A percentile compares a stretch with the other conserved stretches of the same genome.
Evolutionary conservation across 2,113 vertebrate genomes (phyloP).

Genomic region (Corythornis cristatus): DNA sequence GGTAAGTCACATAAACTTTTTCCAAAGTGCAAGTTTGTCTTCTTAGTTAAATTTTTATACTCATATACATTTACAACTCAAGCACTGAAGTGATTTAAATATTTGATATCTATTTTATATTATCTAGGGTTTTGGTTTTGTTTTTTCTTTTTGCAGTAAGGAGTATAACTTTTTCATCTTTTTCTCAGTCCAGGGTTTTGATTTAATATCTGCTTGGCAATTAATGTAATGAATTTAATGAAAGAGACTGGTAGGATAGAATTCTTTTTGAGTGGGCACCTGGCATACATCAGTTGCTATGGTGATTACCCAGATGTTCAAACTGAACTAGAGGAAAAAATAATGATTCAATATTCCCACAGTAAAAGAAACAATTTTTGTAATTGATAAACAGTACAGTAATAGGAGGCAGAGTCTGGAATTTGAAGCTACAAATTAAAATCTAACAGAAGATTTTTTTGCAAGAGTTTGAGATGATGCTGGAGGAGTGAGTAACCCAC

Average conservation of each 20-base stretch:
- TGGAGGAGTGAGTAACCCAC: background rate
- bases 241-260: background rate
- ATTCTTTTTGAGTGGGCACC: conserved; percentile 48
- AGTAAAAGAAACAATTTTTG: background rate
- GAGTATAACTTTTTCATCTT: background rate
- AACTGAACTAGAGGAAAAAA: conserved; percentile 35
- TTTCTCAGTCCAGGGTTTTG: background rate
- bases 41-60: background rate
- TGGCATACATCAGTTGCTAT: conserved; percentile 63
- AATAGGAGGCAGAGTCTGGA: background rate
- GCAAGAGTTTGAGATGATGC: background rate
- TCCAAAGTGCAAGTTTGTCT: background rate
- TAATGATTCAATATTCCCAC: conserved; percentile 36
- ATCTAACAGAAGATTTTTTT: background rate
- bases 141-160: background rate
- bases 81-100: background rate
- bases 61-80: background rate
- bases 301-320: conserved; percentile 62
- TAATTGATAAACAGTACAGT: conserved; percentile 46
- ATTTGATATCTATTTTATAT: background rate
- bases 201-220: conserved; percentile 49
- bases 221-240: conserved; percentile 46
- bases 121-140: background rate
- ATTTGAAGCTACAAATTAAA: background rate
- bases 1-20: background rate